Percentiles rank a stretch among this genome's conserved stretches.
These are phyloP conservation scores for Chrysolina haemoptera DNA, from an alignment of 2,888 invertebrate species.

Conservation along the genomic window DNA sequence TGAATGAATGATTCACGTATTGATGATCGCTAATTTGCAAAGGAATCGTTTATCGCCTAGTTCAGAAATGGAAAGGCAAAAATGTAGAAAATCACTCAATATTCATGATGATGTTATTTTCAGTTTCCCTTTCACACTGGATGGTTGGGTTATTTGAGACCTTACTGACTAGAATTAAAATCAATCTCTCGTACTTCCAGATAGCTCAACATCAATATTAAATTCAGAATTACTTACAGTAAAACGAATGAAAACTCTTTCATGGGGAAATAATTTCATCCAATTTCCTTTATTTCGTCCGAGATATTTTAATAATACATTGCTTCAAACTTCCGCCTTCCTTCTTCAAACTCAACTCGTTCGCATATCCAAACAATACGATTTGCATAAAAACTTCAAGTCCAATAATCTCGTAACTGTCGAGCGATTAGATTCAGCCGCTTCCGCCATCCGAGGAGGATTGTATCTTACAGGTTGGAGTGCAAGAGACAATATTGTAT, in stretches of 20 bases:
- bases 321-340: conserved; percentile 31
- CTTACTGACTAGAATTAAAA: too few species aligned
- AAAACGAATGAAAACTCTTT: background rate
- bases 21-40: too few species aligned
- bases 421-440: background rate
- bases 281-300: conserved; percentile 36
- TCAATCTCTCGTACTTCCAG: background rate
- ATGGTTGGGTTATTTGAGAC: too few species aligned
- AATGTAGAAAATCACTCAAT: too few species aligned
- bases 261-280: conserved; percentile 16
- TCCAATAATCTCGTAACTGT: conserved; percentile 33
- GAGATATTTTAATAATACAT: conserved; percentile 35
- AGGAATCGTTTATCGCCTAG: too few species aligned
- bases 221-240: background rate
- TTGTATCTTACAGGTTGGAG: background rate
- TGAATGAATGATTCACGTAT: too few species aligned
- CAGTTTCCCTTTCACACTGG: too few species aligned
- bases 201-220: background rate
- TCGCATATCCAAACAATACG: conserved; percentile 33
- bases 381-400: conserved; percentile 40
- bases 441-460: background rate
- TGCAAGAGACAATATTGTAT: background rate
- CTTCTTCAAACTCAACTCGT: conserved; percentile 21
- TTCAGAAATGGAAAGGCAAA: too few species aligned
- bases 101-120: too few species aligned